Evolutionary conservation across 1,140 invertebrate genomes (phyloP).

Genomic region (Cepaea nemoralis): DNA sequence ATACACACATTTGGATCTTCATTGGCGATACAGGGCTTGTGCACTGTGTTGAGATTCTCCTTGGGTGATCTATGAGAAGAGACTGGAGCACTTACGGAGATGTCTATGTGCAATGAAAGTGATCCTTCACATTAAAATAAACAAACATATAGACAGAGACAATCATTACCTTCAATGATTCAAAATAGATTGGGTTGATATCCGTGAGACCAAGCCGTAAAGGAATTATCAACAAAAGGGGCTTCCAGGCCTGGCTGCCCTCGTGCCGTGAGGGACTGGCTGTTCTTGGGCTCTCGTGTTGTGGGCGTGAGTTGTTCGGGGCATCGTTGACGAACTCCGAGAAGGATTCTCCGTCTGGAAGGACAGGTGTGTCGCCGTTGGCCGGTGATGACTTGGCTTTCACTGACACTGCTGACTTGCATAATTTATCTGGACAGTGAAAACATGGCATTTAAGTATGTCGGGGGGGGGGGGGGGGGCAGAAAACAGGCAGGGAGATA

Average conservation of each 20-base stretch:
- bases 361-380: background rate
- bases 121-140: too few relatives aligned
- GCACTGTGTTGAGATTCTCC: too few relatives aligned
- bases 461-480: too few relatives aligned
- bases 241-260: constrained; percentile 80
- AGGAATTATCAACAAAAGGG: constrained; percentile 92
- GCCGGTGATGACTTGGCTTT: background rate
- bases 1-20: too few relatives aligned
- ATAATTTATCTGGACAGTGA: background rate
- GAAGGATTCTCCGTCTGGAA: constrained; percentile 21
- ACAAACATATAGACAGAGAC: background rate
- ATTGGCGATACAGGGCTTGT: too few relatives aligned
- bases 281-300: constrained; percentile 26
- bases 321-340: constrained; percentile 45
- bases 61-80: too few relatives aligned
- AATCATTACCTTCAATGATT: constrained; percentile 80
- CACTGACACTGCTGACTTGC: background rate
- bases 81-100: too few relatives aligned
- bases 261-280: background rate
- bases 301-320: background rate
- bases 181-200: constrained; percentile 92
- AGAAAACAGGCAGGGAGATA: too few relatives aligned
- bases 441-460: too few relatives aligned
- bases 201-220: constrained; percentile 92
- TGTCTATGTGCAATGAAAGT: too few relatives aligned